Evolutionary conservation across 2,888 invertebrate genomes (phyloP).

Genomic region (Harpalus rubripes): DNA sequence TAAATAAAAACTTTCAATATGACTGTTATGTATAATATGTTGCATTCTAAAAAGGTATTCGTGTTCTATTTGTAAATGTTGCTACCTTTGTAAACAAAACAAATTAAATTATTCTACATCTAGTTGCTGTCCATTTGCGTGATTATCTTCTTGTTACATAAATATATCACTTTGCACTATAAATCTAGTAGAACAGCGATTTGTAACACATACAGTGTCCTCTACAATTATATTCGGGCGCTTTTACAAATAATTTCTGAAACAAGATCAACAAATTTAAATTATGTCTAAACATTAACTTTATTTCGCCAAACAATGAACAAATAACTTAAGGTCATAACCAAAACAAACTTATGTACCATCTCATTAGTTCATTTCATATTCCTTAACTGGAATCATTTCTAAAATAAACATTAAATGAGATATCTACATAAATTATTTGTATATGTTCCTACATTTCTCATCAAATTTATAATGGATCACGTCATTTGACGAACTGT

Average conservation of each 20-base stretch:
- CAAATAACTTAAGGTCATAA: background rate
- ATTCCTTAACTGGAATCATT: background rate
- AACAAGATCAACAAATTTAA: constrained; percentile 1
- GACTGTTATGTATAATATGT: background rate
- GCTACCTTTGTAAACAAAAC: constrained; percentile 10
- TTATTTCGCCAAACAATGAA: background rate
- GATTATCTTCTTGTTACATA: constrained; percentile 35
- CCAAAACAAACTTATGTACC: background rate
- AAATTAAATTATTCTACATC: constrained; percentile 25
- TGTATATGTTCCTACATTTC: background rate
- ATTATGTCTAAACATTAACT: constrained; percentile 14
- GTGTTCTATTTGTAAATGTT: background rate
- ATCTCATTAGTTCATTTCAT: background rate
- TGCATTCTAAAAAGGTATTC: background rate
- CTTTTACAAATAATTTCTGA: background rate
- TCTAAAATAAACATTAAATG: background rate
- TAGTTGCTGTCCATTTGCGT: constrained; percentile 17
- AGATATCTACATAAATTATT: background rate
- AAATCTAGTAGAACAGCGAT: constrained; percentile 15
- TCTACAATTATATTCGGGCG: background rate
- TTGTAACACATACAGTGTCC: background rate
- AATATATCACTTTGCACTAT: constrained; percentile 34
- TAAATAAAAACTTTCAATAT: constrained; percentile 22
- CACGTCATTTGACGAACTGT: background rate
- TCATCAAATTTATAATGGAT: background rate